Evolutionary conservation across 2,797 vertebrate species (phyloP).

Genomic region (Xiphophorus birchmanni): DNA sequence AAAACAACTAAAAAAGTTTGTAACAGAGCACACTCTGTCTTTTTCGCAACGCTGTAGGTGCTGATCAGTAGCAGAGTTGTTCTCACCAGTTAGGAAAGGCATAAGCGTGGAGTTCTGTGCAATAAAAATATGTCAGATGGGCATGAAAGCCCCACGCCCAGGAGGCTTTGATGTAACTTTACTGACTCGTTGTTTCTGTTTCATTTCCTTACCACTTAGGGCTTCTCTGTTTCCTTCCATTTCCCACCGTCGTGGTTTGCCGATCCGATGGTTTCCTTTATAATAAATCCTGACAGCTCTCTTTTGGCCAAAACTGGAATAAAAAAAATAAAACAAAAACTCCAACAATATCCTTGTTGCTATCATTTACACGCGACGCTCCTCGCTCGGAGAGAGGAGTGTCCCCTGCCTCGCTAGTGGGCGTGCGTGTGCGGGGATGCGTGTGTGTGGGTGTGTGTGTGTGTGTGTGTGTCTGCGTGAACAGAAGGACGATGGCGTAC

Average conservation of each 20-base stretch:
- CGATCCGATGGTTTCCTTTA: conserved; percentile 32
- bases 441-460: conserved; percentile 35
- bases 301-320: conserved; percentile 32
- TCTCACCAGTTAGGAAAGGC: conserved; percentile 60
- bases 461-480: conserved; percentile 40
- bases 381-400: not conserved
- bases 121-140: conserved; percentile 49
- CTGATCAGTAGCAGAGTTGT: conserved; percentile 61
- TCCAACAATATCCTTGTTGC: not conserved
- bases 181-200: conserved; percentile 44
- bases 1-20: not conserved
- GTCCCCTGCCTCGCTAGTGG: conserved; percentile 2
- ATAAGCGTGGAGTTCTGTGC: conserved; percentile 47
- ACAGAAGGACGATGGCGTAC: conserved; percentile 75
- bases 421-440: conserved; percentile 25
- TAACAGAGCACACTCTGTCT: not conserved
- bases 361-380: not conserved
- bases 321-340: not conserved
- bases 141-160: conserved; percentile 14
- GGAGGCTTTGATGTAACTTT: conserved; percentile 7
- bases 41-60: not conserved
- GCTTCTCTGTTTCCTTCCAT: conserved; percentile 46
- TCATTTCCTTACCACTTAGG: conserved; percentile 45
- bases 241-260: conserved; percentile 38
- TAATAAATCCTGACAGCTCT: conserved; percentile 52